Percentiles rank a stretch among this genome's conserved stretches.
These are phyloP conservation scores for Dryocosmus kuriphilus DNA, from an alignment of 2,888 invertebrate species.

Conservation along the genomic window DNA sequence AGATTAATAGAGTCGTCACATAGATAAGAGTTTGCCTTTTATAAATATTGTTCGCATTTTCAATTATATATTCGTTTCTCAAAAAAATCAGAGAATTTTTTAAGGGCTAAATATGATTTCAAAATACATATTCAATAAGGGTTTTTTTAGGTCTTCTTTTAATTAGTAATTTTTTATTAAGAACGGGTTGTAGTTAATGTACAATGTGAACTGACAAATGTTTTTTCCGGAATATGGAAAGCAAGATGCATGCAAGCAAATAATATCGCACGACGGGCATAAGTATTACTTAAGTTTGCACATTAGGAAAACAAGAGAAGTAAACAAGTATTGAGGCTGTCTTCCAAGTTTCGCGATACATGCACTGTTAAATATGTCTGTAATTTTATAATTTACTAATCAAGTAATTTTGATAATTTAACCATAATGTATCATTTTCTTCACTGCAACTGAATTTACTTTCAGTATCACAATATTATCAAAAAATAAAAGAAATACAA, in stretches of 20 bases:
- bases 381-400: too few relatives aligned
- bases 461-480: too few relatives aligned
- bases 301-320: slow-evolving; percentile 55
- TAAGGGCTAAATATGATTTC: not conserved
- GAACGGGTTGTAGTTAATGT: not conserved
- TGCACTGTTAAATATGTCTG: too few relatives aligned
- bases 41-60: not conserved
- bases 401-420: too few relatives aligned
- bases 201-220: slow-evolving; percentile 1
- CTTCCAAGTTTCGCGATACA: not conserved
- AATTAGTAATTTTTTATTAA: not conserved
- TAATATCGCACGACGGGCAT: slow-evolving; percentile 65
- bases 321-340: not conserved
- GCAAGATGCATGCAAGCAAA: slow-evolving; percentile 5
- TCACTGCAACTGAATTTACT: too few relatives aligned
- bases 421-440: too few relatives aligned
- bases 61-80: not conserved
- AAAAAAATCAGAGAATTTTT: not conserved
- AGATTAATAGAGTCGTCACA: too few relatives aligned
- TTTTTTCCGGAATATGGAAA: not conserved
- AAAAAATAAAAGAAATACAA: too few relatives aligned
- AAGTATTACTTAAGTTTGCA: slow-evolving; percentile 56
- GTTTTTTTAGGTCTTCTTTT: not conserved
- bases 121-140: not conserved
- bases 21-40: slow-evolving; percentile 13